Evolutionary conservation across 2,113 vertebrate species (phyloP).

Genomic region (Plecturocebus donacophilus): DNA sequence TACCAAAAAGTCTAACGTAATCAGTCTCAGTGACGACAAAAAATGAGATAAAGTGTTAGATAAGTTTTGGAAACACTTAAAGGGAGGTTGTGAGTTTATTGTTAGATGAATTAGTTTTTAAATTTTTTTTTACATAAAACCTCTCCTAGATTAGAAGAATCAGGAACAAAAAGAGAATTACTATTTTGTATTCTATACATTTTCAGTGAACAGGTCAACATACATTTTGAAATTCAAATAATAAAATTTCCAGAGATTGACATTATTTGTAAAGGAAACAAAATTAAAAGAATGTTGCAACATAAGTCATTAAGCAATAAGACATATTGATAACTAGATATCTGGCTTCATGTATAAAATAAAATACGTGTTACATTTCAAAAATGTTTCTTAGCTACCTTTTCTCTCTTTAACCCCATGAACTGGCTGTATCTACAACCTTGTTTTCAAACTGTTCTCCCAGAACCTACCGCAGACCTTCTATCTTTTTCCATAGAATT

Average conservation of each 20-base stretch:
- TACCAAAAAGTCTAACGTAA: constrained; percentile 27
- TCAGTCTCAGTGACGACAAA: not conserved
- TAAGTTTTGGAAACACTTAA: not conserved
- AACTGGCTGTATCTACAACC: not conserved
- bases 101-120: not conserved
- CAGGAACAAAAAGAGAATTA: constrained; percentile 34
- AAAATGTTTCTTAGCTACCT: not conserved
- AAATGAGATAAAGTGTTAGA: not conserved
- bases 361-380: not conserved
- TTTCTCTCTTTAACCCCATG: not conserved
- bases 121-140: not conserved
- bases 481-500: not conserved
- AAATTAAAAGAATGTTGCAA: not conserved
- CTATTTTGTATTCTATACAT: not conserved
- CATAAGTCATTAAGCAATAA: not conserved
- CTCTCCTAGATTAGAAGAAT: constrained; percentile 26
- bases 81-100: not conserved
- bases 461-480: not conserved
- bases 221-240: constrained; percentile 35
- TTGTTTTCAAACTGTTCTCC: not conserved
- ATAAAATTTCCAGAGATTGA: not conserved
- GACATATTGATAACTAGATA: not conserved
- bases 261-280: not conserved
- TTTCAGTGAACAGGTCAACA: not conserved
- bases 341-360: constrained; percentile 21